phyloP scores from a whole-genome alignment of 2,797 vertebrate species.

The Lutjanus campechanus region DNA sequence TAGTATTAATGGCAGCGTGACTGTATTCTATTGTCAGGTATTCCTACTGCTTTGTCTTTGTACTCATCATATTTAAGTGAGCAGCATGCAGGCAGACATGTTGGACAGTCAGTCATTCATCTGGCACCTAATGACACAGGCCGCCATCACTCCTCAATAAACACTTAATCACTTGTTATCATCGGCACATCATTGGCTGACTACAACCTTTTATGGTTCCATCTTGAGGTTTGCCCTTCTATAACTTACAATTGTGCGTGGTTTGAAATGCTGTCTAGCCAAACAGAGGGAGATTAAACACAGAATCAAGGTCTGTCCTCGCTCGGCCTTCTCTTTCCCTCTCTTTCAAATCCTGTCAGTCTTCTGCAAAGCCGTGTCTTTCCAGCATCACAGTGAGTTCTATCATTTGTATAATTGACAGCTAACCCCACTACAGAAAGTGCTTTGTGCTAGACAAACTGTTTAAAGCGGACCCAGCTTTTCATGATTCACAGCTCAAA shows the following conservation, averaged over 20 bases:
- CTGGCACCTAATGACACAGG: slow-evolving; percentile 2
- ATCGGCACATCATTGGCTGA: background rate
- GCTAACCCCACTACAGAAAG: background rate
- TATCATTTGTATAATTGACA: slow-evolving; percentile 22
- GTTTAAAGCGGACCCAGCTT: background rate
- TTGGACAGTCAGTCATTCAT: slow-evolving; percentile 22
- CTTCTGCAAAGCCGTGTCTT: slow-evolving; percentile 3
- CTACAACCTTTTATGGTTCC: slow-evolving; percentile 28
- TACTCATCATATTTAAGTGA: background rate
- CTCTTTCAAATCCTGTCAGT: background rate
- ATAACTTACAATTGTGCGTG: slow-evolving; percentile 11
- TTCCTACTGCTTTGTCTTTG: background rate
- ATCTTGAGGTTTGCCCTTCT: slow-evolving; percentile 17
- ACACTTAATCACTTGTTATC: slow-evolving; percentile 24
- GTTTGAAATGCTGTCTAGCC: background rate
- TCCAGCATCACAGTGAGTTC: background rate
- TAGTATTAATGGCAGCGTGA: background rate
- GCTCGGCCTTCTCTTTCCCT: background rate
- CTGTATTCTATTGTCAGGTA: background rate
- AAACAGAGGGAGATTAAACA: slow-evolving; percentile 20
- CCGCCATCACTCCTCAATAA: slow-evolving; percentile 33
- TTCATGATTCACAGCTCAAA: no score
- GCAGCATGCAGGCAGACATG: background rate
- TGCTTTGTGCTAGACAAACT: background rate
- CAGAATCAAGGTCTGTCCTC: background rate